These are phyloP conservation scores for Kryptolebias ocellatus DNA, from an alignment of 2,797 vertebrate genomes.

Conservation along the genomic window DNA sequence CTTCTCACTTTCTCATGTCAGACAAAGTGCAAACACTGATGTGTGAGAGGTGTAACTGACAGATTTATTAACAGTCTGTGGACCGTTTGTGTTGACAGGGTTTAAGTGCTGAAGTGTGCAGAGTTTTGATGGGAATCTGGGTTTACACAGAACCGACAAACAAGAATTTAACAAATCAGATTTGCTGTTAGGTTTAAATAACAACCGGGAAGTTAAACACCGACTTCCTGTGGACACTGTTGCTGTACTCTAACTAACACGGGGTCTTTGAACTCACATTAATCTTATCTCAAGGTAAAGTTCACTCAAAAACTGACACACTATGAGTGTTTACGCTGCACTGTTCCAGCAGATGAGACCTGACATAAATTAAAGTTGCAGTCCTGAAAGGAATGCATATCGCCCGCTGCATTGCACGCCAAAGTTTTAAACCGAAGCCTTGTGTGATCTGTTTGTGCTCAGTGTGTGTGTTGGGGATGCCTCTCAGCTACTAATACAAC, in stretches of 20 bases:
- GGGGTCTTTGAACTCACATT: not conserved
- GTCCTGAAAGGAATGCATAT: no score
- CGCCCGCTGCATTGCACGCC: no score
- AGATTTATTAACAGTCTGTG: slow-evolving; percentile 45
- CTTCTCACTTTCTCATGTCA: slow-evolving; percentile 37
- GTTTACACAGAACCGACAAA: slow-evolving; percentile 32
- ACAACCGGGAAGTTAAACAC: not conserved
- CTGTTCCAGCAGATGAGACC: no score
- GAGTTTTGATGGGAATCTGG: slow-evolving; percentile 35
- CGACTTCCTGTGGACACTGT: not conserved
- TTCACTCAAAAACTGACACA: no score
- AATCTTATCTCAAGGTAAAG: no score
- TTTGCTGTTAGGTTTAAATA: slow-evolving; percentile 6
- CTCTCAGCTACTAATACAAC: no score
- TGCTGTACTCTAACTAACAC: no score
- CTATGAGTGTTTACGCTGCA: no score
- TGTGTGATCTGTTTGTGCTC: no score
- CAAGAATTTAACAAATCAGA: slow-evolving; percentile 25
- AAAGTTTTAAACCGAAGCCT: no score
- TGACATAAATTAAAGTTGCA: no score
- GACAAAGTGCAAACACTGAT: slow-evolving; percentile 47
- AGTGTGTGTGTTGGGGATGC: no score
- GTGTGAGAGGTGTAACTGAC: slow-evolving; percentile 55
- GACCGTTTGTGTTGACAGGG: slow-evolving; percentile 40
- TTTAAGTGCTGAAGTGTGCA: slow-evolving; percentile 57